Conservation (phyloP, 1,140 invertebrate genomes). For the Schmidtea mediterranea region DNA sequence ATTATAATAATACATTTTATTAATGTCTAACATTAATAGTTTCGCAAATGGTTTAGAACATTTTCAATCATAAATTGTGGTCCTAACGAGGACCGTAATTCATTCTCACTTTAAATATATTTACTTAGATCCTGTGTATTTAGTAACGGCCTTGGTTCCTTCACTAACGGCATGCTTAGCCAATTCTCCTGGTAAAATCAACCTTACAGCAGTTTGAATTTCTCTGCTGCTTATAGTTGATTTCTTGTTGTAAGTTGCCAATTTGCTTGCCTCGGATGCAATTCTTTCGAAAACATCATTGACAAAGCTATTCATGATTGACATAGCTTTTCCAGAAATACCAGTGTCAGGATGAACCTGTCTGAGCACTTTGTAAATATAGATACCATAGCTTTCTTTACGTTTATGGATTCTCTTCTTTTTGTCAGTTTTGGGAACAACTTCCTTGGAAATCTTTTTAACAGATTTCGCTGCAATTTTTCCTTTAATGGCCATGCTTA, state of each 20-base stretch:
- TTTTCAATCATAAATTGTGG: no score
- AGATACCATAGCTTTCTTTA: slow-evolving; percentile 10
- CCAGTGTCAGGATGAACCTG: slow-evolving; percentile 30
- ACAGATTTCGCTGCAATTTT: no score
- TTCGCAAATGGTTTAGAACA: no score
- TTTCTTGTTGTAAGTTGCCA: slow-evolving; percentile 41
- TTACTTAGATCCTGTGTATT: slow-evolving; percentile 33
- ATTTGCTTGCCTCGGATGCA: slow-evolving; percentile 37
- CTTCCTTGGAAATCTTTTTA: no score
- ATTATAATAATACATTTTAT: no score
- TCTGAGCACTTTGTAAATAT: slow-evolving; percentile 22
- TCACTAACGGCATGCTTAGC: slow-evolving; percentile 35
- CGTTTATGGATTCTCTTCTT: slow-evolving; percentile 1
- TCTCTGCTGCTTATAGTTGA: slow-evolving; percentile 30
- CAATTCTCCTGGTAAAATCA: slow-evolving; percentile 35
- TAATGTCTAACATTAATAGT: no score
- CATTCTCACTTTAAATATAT: no score
- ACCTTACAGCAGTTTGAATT: slow-evolving; percentile 34
- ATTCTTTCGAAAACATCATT: slow-evolving; percentile 41
- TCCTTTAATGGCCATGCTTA: no score
- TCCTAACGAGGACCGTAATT: no score
- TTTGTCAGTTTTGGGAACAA: no score
- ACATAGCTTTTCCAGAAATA: slow-evolving; percentile 33
- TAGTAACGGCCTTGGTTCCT: slow-evolving; percentile 34
- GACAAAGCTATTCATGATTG: slow-evolving; percentile 40